Evolutionary conservation across 2,888 invertebrate genomes (phyloP).

Genomic region (Eilema sororculum): DNA sequence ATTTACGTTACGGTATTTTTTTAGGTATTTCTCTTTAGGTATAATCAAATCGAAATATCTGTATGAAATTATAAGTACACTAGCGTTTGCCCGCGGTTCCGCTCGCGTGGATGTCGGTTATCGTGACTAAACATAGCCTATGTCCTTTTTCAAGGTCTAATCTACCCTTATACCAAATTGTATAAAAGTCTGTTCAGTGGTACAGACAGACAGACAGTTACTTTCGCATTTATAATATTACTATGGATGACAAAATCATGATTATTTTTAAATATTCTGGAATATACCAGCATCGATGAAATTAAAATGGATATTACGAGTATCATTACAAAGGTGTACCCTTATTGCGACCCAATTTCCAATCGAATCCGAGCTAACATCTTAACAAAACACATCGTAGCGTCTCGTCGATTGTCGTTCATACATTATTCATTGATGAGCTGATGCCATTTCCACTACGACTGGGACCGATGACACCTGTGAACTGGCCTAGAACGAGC

Average conservation of each 20-base stretch:
- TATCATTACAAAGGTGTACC: conserved; percentile 4
- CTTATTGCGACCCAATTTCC: conserved; percentile 37
- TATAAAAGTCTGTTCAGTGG: too few relatives aligned
- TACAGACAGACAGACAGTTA: too few relatives aligned
- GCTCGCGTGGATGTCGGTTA: too few relatives aligned
- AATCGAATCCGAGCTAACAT: conserved; percentile 30
- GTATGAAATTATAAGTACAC: too few relatives aligned
- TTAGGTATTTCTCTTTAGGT: too few relatives aligned
- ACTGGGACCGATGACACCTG: conserved; percentile 64
- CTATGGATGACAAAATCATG: too few relatives aligned
- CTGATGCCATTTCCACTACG: conserved; percentile 56
- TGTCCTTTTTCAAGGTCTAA: too few relatives aligned
- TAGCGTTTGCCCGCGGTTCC: too few relatives aligned
- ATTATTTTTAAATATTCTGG: not conserved
- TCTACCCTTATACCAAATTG: too few relatives aligned
- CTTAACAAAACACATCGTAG: conserved; percentile 47
- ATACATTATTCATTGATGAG: conserved; percentile 76
- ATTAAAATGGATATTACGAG: conserved; percentile 1
- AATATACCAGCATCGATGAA: not conserved
- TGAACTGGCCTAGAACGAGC: conserved; percentile 49
- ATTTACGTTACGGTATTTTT: not conserved
- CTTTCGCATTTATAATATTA: too few relatives aligned
- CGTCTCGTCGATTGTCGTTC: conserved; percentile 39
- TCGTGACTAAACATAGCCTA: too few relatives aligned
- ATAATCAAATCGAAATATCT: too few relatives aligned